Base-by-base conservation (phyloP, 2,888 invertebrate species). In the Eutolmus rufibarbis region DNA sequence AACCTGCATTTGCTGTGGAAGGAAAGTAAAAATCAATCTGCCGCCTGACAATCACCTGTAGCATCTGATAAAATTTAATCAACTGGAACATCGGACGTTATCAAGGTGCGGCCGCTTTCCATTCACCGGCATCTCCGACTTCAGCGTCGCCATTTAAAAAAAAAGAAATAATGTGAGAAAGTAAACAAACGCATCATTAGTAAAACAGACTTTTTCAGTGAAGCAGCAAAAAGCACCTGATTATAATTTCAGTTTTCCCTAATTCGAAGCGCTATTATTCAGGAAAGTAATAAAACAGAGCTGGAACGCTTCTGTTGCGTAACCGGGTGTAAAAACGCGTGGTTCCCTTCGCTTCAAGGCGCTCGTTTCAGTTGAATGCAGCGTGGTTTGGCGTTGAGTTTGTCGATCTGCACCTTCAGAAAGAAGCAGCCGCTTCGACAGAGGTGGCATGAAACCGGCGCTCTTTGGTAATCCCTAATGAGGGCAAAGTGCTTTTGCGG, bases 51-150 rank as follows among this genome's bases (percentile, higher is more conserved):
- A 78, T 78, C 78, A 78, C 37, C 40, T 78, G 78, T n/a, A 46
- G 43, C 78, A 78, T 46, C 78, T 78, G 78, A 78, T 78, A 78
- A 78, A 78, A 78, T 78, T 43, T 78, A 78, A 78, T 78, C 78
- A 78, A 78, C 78, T 78, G 78, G 43, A 78, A 78, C 78, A 66
- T 66, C 66, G 66, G 66, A 66, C 66, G 66, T 66, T 66, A 66
- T 66, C 66, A 66, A 66, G 66, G 66, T 66, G 66, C 23, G 66
- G 19, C 2, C 66, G 66, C 66, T 66, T 66, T 66, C 66, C 66
- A 66, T 28, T 66, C 66, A 66, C 23, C 66, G 66, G 66, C 66
- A 28, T 14, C 66, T 66, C 66, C 3, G 66, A 23, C 57, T 57
- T 57, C 23, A 23, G 8, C 57, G 9, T 57, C 57, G 16, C 9